phyloP scores from a whole-genome alignment of 1,140 invertebrate genomes.

The Brachystomella parvula region DNA sequence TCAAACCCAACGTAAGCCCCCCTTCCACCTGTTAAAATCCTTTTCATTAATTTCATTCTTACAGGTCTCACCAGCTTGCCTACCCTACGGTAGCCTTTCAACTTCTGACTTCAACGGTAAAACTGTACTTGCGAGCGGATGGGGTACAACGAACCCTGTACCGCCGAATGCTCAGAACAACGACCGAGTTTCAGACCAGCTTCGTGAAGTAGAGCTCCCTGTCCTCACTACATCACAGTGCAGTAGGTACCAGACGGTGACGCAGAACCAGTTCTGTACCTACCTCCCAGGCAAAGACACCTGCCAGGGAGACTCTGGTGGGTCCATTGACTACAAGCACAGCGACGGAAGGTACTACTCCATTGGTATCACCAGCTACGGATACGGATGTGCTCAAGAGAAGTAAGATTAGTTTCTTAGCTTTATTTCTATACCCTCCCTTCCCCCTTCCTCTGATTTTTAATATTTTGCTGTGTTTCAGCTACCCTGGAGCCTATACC shows the following conservation, averaged over 20 bases:
- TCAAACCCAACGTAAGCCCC: slow-evolving; percentile 2
- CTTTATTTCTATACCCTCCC: no score
- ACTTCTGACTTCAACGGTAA: slow-evolving; percentile 16
- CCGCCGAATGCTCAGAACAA: not conserved
- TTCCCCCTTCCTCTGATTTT: not conserved
- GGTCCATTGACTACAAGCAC: slow-evolving; percentile 17
- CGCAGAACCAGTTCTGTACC: slow-evolving; percentile 10
- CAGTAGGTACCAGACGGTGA: not conserved
- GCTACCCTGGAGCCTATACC: slow-evolving; percentile 82
- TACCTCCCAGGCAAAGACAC: not conserved
- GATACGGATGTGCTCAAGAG: slow-evolving; percentile 8
- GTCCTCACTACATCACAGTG: slow-evolving; percentile 5
- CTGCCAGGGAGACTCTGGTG: slow-evolving; percentile 26
- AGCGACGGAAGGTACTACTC: slow-evolving; percentile 1
- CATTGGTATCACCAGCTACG: slow-evolving; percentile 17
- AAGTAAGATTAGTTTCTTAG: not conserved
- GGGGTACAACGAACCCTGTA: slow-evolving; percentile 28
- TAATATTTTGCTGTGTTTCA: not conserved
- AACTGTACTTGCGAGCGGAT: slow-evolving; percentile 22
- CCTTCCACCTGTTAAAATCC: not conserved
- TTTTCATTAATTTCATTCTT: slow-evolving; percentile 10
- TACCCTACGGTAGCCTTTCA: slow-evolving; percentile 9
- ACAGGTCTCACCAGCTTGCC: slow-evolving; percentile 21
- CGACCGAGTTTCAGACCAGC: not conserved
- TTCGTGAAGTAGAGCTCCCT: not conserved